These are phyloP conservation scores for Hemibagrus wyckioides DNA, from an alignment of 2,113 vertebrate genomes.

Conservation along the genomic window DNA sequence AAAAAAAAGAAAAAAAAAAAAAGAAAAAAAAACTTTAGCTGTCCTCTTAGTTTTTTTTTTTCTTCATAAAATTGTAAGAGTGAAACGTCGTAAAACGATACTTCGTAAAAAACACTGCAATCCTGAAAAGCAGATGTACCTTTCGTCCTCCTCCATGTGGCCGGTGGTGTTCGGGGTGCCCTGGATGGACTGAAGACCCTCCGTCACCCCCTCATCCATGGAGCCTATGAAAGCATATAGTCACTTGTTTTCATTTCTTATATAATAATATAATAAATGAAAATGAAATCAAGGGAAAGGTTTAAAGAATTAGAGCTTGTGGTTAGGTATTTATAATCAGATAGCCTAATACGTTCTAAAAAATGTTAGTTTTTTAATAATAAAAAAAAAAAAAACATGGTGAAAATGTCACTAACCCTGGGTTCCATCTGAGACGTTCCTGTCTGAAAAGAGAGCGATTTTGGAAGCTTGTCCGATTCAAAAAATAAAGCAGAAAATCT, in stretches of 20 bases:
- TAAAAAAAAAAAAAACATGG: neutral
- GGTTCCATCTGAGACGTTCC: neutral
- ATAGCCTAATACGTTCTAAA: neutral
- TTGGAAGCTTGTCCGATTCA: neutral
- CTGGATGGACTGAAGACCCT: slow-evolving; percentile 82
- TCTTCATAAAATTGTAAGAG: slow-evolving; percentile 42
- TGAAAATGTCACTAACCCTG: neutral
- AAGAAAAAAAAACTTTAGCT: too few species aligned
- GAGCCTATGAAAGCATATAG: slow-evolving; percentile 72
- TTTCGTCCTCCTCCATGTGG: slow-evolving; percentile 83
- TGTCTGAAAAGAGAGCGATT: neutral
- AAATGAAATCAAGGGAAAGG: neutral
- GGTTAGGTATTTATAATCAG: neutral
- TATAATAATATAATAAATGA: neutral
- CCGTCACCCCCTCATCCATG: slow-evolving; percentile 85
- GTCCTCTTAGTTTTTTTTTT: neutral
- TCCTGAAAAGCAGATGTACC: slow-evolving; percentile 62
- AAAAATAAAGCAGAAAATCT: neutral
- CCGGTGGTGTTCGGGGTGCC: slow-evolving; percentile 77
- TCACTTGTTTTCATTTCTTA: neutral
- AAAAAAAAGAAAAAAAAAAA: too few species aligned
- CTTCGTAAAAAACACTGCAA: slow-evolving; percentile 18
- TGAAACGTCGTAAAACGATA: slow-evolving; percentile 39
- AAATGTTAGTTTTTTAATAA: neutral
- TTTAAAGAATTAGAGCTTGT: neutral